Base-by-base conservation (phyloP, 2,888 invertebrate species). In the Epinotia brunnichana region DNA sequence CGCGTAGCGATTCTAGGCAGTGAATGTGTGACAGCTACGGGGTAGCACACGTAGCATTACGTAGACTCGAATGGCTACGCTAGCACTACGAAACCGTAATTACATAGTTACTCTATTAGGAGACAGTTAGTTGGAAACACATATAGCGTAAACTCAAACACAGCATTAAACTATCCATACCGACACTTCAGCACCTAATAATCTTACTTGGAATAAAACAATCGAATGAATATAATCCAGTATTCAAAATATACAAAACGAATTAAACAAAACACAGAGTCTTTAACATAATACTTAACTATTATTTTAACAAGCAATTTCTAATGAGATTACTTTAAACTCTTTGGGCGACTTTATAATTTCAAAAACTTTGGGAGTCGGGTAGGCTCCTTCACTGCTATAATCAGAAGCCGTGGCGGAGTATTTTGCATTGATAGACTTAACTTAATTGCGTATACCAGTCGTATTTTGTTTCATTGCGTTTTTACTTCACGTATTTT, bases 291-390 rank as follows among this genome's bases (percentile, higher is more conserved):
- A 67, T 72, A 15, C 44, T 41, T 44, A 29, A 72, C 67, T 60
- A 66, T 71, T 35, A 62, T 61, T 67, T 68, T 48, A 68, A 68
- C 61, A 54, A 67, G 61, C 67, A 35, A 56, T 72, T 39, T 66
- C 54, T 66, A 41, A 66, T n/a, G 39, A 24, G 66, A 56, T 56
- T 68, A 67, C 56, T 62, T 44, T 7, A 56, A 66, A 64, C 66
- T 56, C 21, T 24, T 56, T 41, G 54, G 48, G n/a, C 64, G 54
- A 57, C 48, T 67, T 72, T 35, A 48, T 68, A 67, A 67, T 61
- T 61, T 56, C 48, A 13, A 62, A 54, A 61, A 72, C 61, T 72
- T 67, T 68, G 51, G 35, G 41, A 53, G 39, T n/a, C 5, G 48
- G n/a, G 3, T 24, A 54, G 29, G 54, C 48, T 48, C 61, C 17